Conservation (phyloP, 2,113 vertebrate genomes). For the Dendrocopos noguchii region DNA sequence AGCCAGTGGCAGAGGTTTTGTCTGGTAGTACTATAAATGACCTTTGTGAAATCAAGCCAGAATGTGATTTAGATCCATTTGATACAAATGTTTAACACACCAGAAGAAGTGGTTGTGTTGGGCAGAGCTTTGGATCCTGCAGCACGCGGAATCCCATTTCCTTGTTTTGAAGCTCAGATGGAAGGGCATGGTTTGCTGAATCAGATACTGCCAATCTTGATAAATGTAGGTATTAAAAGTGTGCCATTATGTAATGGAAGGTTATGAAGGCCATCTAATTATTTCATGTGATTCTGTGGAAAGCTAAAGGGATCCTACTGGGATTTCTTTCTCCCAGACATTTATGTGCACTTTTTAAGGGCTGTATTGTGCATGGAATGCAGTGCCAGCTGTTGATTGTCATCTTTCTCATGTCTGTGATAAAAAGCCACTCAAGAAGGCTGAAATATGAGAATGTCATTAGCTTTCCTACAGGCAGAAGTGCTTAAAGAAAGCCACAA, state of each 20-base stretch:
- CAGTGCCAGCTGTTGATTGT: slow-evolving; percentile 64
- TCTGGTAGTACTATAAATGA: not conserved
- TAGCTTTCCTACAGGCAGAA: slow-evolving; percentile 49
- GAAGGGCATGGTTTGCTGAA: not conserved
- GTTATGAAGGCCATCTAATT: not conserved
- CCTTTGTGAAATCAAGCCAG: not conserved
- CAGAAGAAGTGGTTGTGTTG: not conserved
- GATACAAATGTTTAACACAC: not conserved
- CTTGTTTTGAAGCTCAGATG: not conserved
- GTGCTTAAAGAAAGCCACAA: slow-evolving; percentile 43
- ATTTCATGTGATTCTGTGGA: not conserved
- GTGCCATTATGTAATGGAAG: slow-evolving; percentile 20
- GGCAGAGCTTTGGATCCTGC: not conserved
- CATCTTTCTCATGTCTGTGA: slow-evolving; percentile 55
- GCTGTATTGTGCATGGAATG: slow-evolving; percentile 2
- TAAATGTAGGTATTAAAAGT: not conserved
- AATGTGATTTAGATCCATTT: not conserved
- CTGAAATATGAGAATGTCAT: slow-evolving; percentile 58
- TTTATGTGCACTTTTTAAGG: not conserved
- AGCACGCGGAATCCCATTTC: not conserved
- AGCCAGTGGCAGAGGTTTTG: not conserved
- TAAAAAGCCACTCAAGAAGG: slow-evolving; percentile 65
- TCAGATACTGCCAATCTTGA: not conserved
- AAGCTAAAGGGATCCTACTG: not conserved
- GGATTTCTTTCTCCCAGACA: slow-evolving; percentile 18